Conservation (phyloP, 2,888 invertebrate genomes). For the Phragmatobia fuliginosa region DNA sequence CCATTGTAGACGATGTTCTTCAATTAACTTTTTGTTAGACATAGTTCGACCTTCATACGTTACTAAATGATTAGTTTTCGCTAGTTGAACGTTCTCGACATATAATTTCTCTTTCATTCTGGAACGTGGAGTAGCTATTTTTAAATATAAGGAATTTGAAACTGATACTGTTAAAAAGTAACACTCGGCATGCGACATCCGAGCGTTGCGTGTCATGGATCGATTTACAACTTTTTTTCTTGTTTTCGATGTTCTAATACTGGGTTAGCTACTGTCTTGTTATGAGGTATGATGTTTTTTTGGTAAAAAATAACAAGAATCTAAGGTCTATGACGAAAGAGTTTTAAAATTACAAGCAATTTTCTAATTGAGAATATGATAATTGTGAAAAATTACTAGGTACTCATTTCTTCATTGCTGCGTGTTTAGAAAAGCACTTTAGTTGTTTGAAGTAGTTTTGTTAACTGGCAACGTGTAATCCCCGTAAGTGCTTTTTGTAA, state of each 20-base stretch:
- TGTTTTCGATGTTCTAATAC: slow-evolving; percentile 72
- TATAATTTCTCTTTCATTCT: slow-evolving; percentile 8
- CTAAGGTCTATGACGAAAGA: slow-evolving; percentile 61
- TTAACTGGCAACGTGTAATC: slow-evolving; percentile 18
- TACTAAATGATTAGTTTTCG: neutral
- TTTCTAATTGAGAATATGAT: slow-evolving; percentile 51
- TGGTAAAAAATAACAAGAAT: slow-evolving; percentile 61
- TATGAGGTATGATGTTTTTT: slow-evolving; percentile 62
- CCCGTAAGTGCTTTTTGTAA: slow-evolving; percentile 2
- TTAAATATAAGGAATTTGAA: slow-evolving; percentile 38
- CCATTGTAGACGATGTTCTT: neutral
- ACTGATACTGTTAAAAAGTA: slow-evolving; percentile 40
- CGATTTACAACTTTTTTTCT: slow-evolving; percentile 78
- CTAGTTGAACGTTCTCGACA: slow-evolving; percentile 1
- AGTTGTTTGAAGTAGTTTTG: slow-evolving; percentile 20
- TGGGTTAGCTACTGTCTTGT: slow-evolving; percentile 77
- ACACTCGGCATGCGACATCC: slow-evolving; percentile 50
- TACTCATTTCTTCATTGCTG: slow-evolving; percentile 41
- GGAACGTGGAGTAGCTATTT: slow-evolving; percentile 26
- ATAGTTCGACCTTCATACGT: neutral
- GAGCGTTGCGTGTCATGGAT: slow-evolving; percentile 74
- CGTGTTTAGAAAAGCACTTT: slow-evolving; percentile 43
- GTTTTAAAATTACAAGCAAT: slow-evolving; percentile 60
- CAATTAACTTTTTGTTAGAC: slow-evolving; percentile 6
- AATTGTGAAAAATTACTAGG: slow-evolving; percentile 50